Percentiles rank a stretch among this genome's conserved stretches.
These are phyloP conservation scores for Pterophyllum scalare DNA, from an alignment of 2,113 vertebrate species.

Conservation along the genomic window DNA sequence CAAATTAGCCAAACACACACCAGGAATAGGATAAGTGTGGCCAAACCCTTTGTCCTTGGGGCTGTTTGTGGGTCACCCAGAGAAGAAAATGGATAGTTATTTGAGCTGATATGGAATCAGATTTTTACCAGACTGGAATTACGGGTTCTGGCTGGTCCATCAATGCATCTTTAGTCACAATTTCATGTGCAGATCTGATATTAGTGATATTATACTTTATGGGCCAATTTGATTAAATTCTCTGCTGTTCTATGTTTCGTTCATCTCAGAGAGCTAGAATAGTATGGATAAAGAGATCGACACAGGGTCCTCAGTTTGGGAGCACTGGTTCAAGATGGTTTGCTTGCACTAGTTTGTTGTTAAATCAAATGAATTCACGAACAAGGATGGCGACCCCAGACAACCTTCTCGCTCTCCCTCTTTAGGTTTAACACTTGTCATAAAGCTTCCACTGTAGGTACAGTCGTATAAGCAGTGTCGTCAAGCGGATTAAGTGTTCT, in stretches of 20 bases:
- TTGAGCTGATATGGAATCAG: too few species aligned
- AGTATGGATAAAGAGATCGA: fast-evolving
- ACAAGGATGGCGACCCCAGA: neutral
- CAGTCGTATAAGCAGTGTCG: neutral
- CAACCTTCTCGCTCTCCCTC: neutral
- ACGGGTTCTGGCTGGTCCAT: too few species aligned
- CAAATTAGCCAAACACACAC: neutral
- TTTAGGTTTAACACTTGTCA: neutral
- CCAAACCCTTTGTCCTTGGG: neutral
- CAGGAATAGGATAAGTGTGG: neutral
- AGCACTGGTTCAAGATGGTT: too few species aligned
- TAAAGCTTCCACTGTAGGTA: neutral
- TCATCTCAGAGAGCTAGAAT: neutral
- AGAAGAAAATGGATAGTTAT: neutral
- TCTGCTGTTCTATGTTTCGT: neutral
- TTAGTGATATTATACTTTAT: neutral
- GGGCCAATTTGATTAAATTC: neutral
- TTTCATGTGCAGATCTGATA: too few species aligned
- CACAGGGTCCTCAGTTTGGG: neutral
- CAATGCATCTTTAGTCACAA: too few species aligned
- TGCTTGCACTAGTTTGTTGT: too few species aligned
- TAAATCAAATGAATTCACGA: too few species aligned
- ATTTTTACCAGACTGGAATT: too few species aligned
- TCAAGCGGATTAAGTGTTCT: neutral
- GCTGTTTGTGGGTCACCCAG: neutral